A percentile compares a stretch with the other conserved stretches of the same genome.
phyloP scores from a whole-genome alignment of 30 jellyfish, hydroid and myxozoan species.

The Hydractinia symbiolongicarpus region DNA sequence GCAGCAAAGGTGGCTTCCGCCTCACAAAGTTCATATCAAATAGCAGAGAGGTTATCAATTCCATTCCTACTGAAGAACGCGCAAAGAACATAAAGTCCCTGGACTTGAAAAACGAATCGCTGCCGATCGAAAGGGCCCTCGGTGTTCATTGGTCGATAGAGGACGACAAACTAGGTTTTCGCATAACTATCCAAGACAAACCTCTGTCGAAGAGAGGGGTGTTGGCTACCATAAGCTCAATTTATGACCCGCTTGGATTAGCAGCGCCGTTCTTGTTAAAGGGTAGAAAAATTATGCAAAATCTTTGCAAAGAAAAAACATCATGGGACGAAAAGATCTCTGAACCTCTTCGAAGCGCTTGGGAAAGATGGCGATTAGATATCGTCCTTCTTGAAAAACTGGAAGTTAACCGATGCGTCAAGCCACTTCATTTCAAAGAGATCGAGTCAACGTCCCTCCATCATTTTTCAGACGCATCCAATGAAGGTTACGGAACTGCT shows the following conservation, averaged over 20 bases:
- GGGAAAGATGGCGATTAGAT: too few species aligned
- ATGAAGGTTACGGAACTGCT: conserved; percentile 33
- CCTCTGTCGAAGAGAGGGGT: conserved; percentile 35
- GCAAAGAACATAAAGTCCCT: conserved; percentile 5
- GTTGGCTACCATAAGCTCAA: conserved; percentile 32
- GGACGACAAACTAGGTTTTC: too few species aligned
- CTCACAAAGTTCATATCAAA: conserved; percentile 27
- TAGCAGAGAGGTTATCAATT: conserved; percentile 25
- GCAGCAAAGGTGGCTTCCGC: background rate
- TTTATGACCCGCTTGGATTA: background rate
- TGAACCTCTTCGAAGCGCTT: too few species aligned
- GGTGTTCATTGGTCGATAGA: too few species aligned
- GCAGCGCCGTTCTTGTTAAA: too few species aligned
- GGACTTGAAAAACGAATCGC: too few species aligned
- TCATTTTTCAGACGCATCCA: conserved; percentile 33
- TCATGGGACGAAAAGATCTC: conserved; percentile 16
- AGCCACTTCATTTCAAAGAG: background rate
- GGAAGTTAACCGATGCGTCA: too few species aligned
- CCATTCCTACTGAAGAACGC: conserved; percentile 32
- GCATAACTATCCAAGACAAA: background rate
- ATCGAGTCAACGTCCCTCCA: conserved; percentile 25
- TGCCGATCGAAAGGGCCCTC: too few species aligned
- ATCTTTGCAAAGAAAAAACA: too few species aligned
- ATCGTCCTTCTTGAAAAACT: background rate
- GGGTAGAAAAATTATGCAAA: too few species aligned